Evolutionary conservation across 2,888 invertebrate species (phyloP), one percentile per base, ranked within the genome.

Genomic region (Cantharis flavilabris): DNA sequence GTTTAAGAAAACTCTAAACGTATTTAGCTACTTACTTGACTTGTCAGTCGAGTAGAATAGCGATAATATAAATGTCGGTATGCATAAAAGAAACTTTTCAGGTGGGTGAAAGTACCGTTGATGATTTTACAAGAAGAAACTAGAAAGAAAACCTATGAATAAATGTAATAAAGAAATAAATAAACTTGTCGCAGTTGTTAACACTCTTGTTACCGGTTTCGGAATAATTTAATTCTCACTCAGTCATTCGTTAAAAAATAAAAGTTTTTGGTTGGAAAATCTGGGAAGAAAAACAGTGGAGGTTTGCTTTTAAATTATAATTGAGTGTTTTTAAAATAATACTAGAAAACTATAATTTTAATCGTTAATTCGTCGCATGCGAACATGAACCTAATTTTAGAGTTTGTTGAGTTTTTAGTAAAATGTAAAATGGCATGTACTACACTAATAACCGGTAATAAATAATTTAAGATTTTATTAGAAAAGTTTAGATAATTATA

Each of bases 401-500:
- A 67, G 20, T 67, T 67, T n/a, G 26, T 67, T 7, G 13, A 26
- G 23, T 67, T 67, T 13, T 49, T 49, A 49, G 65, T 67, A 64
- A 20, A 67, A 67, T 67, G 65, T 67, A 64, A 20, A 67, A 67
- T 67, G 18, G 28, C 33, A 16, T 18, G 70, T 20, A 62, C 49
- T 70, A 20, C 23, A 69, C 69, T 69, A 69, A 69, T 69, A 69
- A 28, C 18, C 26, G 23, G 69, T 26, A 69, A 69, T 23, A 70
- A 70, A 49, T 23, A 23, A 67, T 70, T 16, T 16, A 14, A 30
- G 49, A 49, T 70, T 70, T 70, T 70, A 62, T 70, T 70, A 18
- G 33, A 33, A 70, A 70, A 62, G 62, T 70, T 30, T 70, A 18
- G 65, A 23, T 67, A 67, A 67, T 67, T 67, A 67, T 23, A 67